phyloP scores from a whole-genome alignment of 1,140 invertebrate species.

The Drosophila simulans region DNA sequence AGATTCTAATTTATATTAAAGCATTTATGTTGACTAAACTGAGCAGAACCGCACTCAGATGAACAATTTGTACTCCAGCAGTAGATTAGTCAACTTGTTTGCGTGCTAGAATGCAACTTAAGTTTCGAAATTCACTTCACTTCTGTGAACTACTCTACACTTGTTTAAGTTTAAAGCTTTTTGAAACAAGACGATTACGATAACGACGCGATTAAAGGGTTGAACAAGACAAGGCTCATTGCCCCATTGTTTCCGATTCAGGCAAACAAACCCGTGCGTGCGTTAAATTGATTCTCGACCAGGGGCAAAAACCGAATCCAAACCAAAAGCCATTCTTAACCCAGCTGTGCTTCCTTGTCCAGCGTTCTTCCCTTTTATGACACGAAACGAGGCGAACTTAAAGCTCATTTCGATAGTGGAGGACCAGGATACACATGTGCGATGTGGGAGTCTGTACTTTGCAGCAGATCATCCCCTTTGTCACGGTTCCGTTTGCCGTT shows the following conservation, averaged over 20 bases:
- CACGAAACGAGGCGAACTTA: slow-evolving; percentile 51
- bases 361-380: slow-evolving; percentile 52
- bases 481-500: slow-evolving; percentile 68
- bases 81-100: slow-evolving; percentile 59
- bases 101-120: slow-evolving; percentile 8
- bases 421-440: slow-evolving; percentile 18
- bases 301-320: slow-evolving; percentile 5
- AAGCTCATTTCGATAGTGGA: slow-evolving; percentile 35
- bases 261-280: slow-evolving; percentile 68
- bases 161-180: slow-evolving; percentile 69
- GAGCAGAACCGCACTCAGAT: too few species aligned
- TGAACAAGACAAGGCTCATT: slow-evolving; percentile 55
- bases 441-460: slow-evolving; percentile 24
- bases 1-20: too few species aligned
- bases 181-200: slow-evolving; percentile 25
- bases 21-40: too few species aligned
- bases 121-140: too few species aligned
- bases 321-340: slow-evolving; percentile 10
- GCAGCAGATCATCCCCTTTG: slow-evolving; percentile 50
- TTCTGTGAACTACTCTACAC: slow-evolving; percentile 61
- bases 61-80: slow-evolving; percentile 33
- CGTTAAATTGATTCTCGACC: slow-evolving; percentile 70
- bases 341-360: slow-evolving; percentile 50
- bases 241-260: slow-evolving; percentile 67
- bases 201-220: slow-evolving; percentile 46